Percentiles rank a stretch among this genome's conserved stretches.
Conservation (phyloP, 1,140 invertebrate species). For the Gonioctena quinquepunctata region DNA sequence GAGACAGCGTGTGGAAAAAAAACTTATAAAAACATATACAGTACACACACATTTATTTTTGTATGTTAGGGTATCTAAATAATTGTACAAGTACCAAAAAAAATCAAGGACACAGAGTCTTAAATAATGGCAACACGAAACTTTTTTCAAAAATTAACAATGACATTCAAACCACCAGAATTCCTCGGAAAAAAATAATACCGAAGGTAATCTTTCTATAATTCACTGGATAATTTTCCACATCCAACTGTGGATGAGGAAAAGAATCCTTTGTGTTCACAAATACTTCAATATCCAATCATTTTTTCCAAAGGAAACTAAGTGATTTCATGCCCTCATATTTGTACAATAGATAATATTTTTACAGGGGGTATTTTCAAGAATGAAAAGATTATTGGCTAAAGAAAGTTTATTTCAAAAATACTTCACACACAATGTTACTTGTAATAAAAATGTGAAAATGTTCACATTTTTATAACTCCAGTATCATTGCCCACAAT, state of each 20-base stretch:
- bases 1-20: constrained; percentile 5
- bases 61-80: background rate
- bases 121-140: constrained; percentile 20
- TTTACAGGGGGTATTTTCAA: constrained; percentile 1
- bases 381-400: no score
- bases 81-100: constrained; percentile 10
- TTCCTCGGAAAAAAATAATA: background rate
- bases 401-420: no score
- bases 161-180: background rate
- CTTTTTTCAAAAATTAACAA: constrained; percentile 11
- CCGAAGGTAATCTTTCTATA: background rate
- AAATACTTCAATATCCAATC: no score
- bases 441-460: no score
- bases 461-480: no score
- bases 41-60: background rate
- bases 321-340: background rate
- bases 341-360: constrained; percentile 1
- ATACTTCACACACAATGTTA: no score
- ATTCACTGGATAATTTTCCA: no score
- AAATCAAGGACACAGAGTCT: background rate
- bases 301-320: background rate
- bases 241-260: no score
- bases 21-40: constrained; percentile 6
- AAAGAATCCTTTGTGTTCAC: no score
- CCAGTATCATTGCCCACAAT: no score